Percentiles rank a stretch among this genome's conserved stretches.
phyloP scores from a whole-genome alignment of 2,113 vertebrate species.

The Coracopsis vasa region DNA sequence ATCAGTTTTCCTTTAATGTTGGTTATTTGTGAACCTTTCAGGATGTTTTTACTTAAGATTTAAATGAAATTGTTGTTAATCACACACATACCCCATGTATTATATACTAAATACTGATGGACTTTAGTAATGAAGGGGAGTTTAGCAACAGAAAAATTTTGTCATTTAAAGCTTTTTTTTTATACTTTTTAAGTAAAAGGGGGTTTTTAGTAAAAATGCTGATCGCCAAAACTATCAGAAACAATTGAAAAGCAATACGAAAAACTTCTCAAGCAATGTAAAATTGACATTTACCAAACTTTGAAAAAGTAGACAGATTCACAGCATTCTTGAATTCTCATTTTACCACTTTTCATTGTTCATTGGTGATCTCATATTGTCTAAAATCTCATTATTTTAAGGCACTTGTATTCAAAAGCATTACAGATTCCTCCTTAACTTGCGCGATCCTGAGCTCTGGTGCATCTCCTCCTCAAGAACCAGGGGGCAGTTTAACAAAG shows the following conservation, averaged over 20 bases:
- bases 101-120: neutral
- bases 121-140: neutral
- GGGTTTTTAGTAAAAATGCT: accelerated
- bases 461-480: neutral
- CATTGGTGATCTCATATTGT: neutral
- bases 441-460: neutral
- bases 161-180: accelerated
- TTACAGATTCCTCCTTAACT: neutral
- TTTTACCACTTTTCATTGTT: neutral
- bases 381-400: neutral
- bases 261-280: neutral
- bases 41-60: neutral
- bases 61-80: neutral
- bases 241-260: neutral
- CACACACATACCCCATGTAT: accelerated
- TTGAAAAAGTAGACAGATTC: neutral
- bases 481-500: constrained; percentile 52
- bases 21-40: neutral
- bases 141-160: accelerated
- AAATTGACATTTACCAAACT: neutral
- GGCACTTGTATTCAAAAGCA: neutral
- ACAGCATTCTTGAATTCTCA: neutral
- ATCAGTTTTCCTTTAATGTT: neutral
- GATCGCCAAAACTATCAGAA: neutral
- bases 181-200: neutral